phyloP scores from a whole-genome alignment of 2,888 invertebrate species.

The Epinotia brunnichana region DNA sequence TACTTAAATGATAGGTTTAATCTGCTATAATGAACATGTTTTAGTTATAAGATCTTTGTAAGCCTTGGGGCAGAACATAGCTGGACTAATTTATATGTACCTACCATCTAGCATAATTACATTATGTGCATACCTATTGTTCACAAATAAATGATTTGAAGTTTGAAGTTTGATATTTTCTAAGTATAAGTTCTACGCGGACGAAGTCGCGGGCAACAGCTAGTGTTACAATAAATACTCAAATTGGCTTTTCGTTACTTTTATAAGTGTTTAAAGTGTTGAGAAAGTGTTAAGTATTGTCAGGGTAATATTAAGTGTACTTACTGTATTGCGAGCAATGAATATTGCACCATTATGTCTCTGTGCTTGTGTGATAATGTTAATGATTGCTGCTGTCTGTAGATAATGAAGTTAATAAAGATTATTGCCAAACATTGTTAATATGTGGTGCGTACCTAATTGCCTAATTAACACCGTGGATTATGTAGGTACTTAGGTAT shows the following conservation, averaged over 20 bases:
- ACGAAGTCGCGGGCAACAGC: too few species aligned
- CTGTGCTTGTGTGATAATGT: not conserved
- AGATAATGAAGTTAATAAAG: not conserved
- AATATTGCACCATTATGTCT: not conserved
- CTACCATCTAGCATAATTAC: too few species aligned
- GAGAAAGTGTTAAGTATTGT: not conserved
- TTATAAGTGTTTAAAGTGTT: not conserved
- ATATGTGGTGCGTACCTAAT: slow-evolving; percentile 3
- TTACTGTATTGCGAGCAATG: not conserved
- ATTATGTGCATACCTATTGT: too few species aligned
- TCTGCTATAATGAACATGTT: too few species aligned
- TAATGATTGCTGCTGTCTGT: not conserved
- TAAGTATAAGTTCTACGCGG: too few species aligned
- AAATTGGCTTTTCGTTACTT: slow-evolving; percentile 15
- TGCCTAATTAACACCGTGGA: not conserved
- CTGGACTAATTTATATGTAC: too few species aligned
- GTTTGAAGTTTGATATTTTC: too few species aligned
- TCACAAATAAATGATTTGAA: too few species aligned
- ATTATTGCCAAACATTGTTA: slow-evolving; percentile 19
- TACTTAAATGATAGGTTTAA: too few species aligned
- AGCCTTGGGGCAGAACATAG: too few species aligned
- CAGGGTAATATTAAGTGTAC: not conserved
- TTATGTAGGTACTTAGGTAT: not conserved
- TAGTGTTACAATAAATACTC: not conserved
- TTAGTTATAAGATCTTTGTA: too few species aligned